Conservation (phyloP, 2,113 vertebrate genomes). For the Rhinolophus sinicus region DNA sequence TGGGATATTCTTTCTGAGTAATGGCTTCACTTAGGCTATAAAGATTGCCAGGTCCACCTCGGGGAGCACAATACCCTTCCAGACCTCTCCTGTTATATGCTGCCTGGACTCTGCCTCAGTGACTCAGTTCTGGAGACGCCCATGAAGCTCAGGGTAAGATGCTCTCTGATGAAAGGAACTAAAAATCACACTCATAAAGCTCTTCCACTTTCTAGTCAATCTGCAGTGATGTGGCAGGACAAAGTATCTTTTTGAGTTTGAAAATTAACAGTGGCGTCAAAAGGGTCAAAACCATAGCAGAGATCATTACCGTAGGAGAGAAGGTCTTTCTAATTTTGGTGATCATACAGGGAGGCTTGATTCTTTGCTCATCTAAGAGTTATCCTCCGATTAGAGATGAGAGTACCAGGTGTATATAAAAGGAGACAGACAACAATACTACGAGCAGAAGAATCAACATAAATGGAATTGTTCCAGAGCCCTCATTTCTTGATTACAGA, state of each 20-base stretch:
- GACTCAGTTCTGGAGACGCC: not conserved
- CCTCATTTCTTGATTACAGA: not conserved
- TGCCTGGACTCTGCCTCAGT: not conserved
- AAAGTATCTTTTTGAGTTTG: not conserved
- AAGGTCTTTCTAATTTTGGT: not conserved
- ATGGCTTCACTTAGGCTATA: not conserved
- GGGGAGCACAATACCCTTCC: not conserved
- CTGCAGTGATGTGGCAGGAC: not conserved
- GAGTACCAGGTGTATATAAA: not conserved
- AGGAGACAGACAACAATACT: not conserved
- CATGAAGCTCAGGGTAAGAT: not conserved
- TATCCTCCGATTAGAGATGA: not conserved
- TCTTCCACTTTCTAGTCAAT: not conserved
- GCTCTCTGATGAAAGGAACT: not conserved
- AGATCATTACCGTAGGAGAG: not conserved
- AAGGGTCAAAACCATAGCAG: constrained; percentile 26
- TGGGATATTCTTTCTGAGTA: not conserved
- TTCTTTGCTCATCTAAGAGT: not conserved
- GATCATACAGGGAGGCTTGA: not conserved
- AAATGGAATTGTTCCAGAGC: not conserved
- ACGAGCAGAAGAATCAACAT: not conserved
- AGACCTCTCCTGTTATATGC: not conserved
- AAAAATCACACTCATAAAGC: not conserved
- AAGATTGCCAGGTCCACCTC: not conserved
- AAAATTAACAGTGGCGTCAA: not conserved